Conservation (phyloP, 1,140 invertebrate species). For the Chironomus tepperi region DNA sequence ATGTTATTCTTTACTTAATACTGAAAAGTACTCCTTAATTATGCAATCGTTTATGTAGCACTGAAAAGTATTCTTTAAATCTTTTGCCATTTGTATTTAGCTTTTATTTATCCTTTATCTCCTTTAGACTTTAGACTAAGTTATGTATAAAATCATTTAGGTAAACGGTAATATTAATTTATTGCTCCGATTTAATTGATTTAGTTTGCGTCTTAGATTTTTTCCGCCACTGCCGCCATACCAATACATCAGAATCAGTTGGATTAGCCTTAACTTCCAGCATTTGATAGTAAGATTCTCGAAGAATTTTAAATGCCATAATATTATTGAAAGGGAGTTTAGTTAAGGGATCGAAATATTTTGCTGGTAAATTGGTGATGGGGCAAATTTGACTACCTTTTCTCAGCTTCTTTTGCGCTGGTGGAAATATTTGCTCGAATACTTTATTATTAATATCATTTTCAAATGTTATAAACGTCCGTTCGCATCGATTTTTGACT, state of each 20-base stretch:
- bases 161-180: too few relatives aligned
- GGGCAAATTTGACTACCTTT: constrained; percentile 51
- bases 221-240: constrained; percentile 65
- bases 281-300: constrained; percentile 86
- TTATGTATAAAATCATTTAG: too few relatives aligned
- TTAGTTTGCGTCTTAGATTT: constrained; percentile 41
- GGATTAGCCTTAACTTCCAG: constrained; percentile 62
- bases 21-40: too few relatives aligned
- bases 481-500: constrained; percentile 46
- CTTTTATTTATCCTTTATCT: too few relatives aligned
- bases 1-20: too few relatives aligned
- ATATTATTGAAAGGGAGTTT: constrained; percentile 77
- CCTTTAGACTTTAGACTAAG: too few relatives aligned
- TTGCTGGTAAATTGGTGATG: constrained; percentile 73
- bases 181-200: constrained; percentile 29
- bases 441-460: constrained; percentile 75
- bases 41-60: too few relatives aligned
- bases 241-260: constrained; percentile 51
- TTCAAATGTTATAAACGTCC: constrained; percentile 84
- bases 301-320: constrained; percentile 74
- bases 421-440: constrained; percentile 62
- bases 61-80: too few relatives aligned
- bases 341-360: constrained; percentile 89
- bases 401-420: constrained; percentile 44
- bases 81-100: too few relatives aligned